phyloP scores from a whole-genome alignment of 2,113 vertebrate species.

The Pelecanus crispus region DNA sequence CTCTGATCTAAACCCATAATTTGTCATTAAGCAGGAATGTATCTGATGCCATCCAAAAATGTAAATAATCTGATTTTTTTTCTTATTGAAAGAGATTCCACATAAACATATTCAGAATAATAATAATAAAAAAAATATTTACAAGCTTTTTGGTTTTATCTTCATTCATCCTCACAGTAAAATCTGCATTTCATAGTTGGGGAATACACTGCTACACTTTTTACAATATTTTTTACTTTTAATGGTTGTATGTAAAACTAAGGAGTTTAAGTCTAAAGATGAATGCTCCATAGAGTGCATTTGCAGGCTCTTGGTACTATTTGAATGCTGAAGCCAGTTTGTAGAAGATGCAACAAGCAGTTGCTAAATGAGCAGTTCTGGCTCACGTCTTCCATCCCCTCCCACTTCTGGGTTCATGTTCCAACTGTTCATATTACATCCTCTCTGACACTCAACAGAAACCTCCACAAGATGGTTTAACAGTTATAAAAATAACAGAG shows the following conservation, averaged over 20 bases:
- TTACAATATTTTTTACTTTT: neutral
- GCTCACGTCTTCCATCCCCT: neutral
- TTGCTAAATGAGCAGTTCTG: neutral
- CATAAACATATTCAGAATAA: neutral
- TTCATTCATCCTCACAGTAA: neutral
- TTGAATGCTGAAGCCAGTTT: neutral
- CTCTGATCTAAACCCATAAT: neutral
- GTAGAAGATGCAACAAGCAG: neutral
- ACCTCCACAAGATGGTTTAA: neutral
- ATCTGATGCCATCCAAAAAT: neutral
- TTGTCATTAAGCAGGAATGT: neutral
- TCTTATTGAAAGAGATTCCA: neutral
- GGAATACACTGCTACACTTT: neutral
- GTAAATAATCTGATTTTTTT: neutral
- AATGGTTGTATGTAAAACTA: neutral
- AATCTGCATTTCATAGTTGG: neutral
- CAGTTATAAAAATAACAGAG: neutral
- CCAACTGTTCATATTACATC: fast-evolving
- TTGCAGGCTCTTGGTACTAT: neutral
- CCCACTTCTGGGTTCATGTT: neutral
- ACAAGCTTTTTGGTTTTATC: neutral
- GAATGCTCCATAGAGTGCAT: neutral
- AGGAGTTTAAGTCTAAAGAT: neutral
- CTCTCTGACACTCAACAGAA: neutral
- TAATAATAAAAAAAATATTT: neutral